Base-by-base conservation (phyloP, 2,888 invertebrate genomes). In the Muschampia plurimacula region DNA sequence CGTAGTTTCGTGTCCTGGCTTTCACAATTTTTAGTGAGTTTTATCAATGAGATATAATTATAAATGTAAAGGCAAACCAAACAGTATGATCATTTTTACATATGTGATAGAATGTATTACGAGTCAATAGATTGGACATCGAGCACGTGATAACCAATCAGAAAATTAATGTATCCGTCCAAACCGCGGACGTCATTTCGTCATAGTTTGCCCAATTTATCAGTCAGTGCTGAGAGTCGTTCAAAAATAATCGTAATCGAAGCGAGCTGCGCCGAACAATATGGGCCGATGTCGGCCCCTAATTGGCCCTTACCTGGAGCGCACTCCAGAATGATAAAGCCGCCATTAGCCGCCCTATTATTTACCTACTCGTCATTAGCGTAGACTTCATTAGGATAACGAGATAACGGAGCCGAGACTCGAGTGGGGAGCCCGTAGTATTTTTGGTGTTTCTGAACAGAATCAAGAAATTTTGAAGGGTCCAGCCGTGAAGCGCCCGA, bases 341-440 rank as follows among this genome's bases (percentile, higher is more conserved):
- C 91, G 90, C 93, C 92, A 94, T 94, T 94, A 94, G 93, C 92
- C 91, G 91, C 92, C 93, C 93, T 94, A 94, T 94, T 93, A 94
- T 94, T 94, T 94, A 94, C 93, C 93, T 93, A 93, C 93, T 94
- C 94, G 92, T 93, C 93, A 94, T 94, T 94, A 94, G 93, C 91
- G 93, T 93, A 93, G 93, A 93, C 92, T 94, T 94, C 93, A 94
- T 94, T 94, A 94, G 93, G 93, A 92, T 93, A 94, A 94, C 94
- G 93, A 94, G 93, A 94, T 94, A 94, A 93, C 92, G 90, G 90
- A 90, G 90, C 89, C 87, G 84, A 79, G 82, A 77, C 86, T 89
- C 85, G 88, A 90, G 89, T 87, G 81, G 84, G 80, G 80, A 82
- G 82, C 81, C 83, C 83, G 81, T 83, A 82, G 84, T 85, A 87